Conservation (phyloP, 2,797 vertebrate species). For the Huso huso region DNA sequence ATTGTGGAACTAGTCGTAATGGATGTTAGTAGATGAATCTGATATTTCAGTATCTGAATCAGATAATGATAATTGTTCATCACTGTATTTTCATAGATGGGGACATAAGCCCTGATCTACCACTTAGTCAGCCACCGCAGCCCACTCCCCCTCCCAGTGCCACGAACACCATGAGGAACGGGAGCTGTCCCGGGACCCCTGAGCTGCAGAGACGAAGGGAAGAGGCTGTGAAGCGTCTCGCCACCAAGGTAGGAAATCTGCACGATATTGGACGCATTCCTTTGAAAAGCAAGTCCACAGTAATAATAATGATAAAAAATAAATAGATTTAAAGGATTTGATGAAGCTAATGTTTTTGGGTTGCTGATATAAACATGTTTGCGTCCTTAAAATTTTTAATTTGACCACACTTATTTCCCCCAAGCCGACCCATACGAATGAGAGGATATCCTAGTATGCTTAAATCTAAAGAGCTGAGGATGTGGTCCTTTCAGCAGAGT, state of each 20-base stretch:
- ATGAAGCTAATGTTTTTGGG: too few species aligned
- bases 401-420: too few species aligned
- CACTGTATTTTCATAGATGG: constrained; percentile 47
- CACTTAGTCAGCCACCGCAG: constrained; percentile 70
- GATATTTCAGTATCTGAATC: neutral
- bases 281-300: neutral
- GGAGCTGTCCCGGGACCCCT: constrained; percentile 52
- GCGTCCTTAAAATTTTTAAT: too few species aligned
- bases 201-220: constrained; percentile 64
- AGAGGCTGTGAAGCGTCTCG: constrained; percentile 77
- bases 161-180: constrained; percentile 47
- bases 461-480: too few species aligned
- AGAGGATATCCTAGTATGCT: too few species aligned
- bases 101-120: constrained; percentile 69
- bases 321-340: too few species aligned
- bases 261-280: neutral
- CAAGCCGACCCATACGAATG: too few species aligned
- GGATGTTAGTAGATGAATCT: too few species aligned
- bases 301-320: too few species aligned
- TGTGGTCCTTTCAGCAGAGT: too few species aligned
- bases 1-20: too few species aligned
- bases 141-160: constrained; percentile 56
- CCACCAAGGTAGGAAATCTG: constrained; percentile 70
- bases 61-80: neutral
- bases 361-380: too few species aligned